Base-by-base conservation (phyloP, 2,797 vertebrate species). In the Galago senegalensis region DNA sequence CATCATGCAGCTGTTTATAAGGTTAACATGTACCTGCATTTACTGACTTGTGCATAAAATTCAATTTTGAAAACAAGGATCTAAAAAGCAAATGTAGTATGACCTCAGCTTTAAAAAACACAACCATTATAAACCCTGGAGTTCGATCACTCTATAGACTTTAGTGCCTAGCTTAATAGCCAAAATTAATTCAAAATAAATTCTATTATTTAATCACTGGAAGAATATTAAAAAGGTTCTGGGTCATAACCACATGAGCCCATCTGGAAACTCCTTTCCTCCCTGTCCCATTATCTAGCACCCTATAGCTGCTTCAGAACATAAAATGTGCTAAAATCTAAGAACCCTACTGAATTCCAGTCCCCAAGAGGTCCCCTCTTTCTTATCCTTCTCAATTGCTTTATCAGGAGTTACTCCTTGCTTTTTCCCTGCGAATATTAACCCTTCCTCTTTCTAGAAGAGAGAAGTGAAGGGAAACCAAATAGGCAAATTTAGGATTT, bases 131-230 rank as follows among this genome's bases (percentile, higher is more conserved):
- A 86, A 81, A 82, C 29, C 21, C 67, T 53, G 63, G 23, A 20
- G 34, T 65, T 81, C 23, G 16, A 29, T 65, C 63, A 73, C 23
- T 87, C 16, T 67, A 29, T 23, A 84, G 89, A 37, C 34, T 34
- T 72, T 72, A 77, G 75, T 31, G 40, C 7, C 53, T 23, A 73
- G 18, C 18, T 88, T 80, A 85, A 72, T 31, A 49, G 43, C 23
- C 17, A 67, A 87, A 94, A 94, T 67, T 34, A 85, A 61, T 49
- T 69, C 4, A 61, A 37, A 94, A 87, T 86, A 67, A 94, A 87
- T 89, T n/a, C 12, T 60, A 56, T 65, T 43, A 91, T 86, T 90
- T 81, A 76, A 85, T 92, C 23, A 46, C 84, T 70, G 49, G 91
- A 85, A 93, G 69, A 91, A 81, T n/a, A 61, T 61, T 65, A 65